A percentile compares a stretch with the other conserved stretches of the same genome.
phyloP scores from a whole-genome alignment of 2,797 vertebrate genomes.

The Sebastes alutus region DNA sequence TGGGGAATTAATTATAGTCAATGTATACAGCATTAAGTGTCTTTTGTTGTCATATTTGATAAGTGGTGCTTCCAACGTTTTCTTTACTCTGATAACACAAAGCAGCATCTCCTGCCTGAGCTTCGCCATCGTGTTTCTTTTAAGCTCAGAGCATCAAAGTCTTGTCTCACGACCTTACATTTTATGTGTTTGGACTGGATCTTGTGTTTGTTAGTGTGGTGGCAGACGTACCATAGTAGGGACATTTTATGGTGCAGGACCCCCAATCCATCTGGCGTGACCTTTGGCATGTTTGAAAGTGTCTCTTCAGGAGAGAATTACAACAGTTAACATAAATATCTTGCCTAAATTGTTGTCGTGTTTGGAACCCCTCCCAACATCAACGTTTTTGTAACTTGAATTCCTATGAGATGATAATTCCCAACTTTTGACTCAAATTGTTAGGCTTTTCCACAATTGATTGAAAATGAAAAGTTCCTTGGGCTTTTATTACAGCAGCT shows the following conservation, averaged over 20 bases:
- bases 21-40: not conserved
- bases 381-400: not conserved
- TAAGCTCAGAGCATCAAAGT: not conserved
- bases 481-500: not conserved
- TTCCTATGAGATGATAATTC: not conserved
- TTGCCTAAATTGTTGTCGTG: not conserved
- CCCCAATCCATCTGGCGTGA: not conserved
- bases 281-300: constrained; percentile 4
- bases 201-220: not conserved
- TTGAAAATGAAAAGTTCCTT: not conserved
- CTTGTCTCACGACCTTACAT: not conserved
- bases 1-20: not conserved
- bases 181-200: not conserved
- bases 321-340: constrained; percentile 6
- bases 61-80: not conserved
- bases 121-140: not conserved
- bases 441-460: not conserved
- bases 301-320: constrained; percentile 5
- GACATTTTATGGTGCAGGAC: not conserved
- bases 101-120: not conserved
- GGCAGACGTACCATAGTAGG: no score
- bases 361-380: not conserved
- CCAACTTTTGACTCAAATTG: not conserved
- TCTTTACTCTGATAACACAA: not conserved
- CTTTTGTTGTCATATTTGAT: not conserved